Evolutionary conservation across 2,113 vertebrate species (phyloP).

Genomic region (Hylia prasina): DNA sequence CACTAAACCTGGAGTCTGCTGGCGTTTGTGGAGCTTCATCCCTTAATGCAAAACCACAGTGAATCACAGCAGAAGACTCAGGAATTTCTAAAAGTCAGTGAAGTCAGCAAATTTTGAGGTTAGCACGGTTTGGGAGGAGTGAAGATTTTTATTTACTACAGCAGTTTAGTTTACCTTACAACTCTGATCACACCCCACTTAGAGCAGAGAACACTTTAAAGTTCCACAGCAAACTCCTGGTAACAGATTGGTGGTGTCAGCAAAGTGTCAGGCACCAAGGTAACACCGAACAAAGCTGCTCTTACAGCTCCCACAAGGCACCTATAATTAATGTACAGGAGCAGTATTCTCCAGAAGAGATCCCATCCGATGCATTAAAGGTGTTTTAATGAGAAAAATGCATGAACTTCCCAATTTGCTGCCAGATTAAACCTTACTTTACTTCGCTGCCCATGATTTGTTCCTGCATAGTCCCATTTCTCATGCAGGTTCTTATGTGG

Average conservation of each 20-base stretch:
- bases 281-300: background rate
- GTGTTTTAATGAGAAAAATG: background rate
- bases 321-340: slow-evolving; percentile 25
- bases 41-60: background rate
- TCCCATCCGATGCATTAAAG: background rate
- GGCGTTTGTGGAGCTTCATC: background rate
- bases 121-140: background rate
- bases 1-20: background rate
- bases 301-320: background rate
- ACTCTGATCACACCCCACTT: background rate
- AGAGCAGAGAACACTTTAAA: background rate
- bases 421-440: slow-evolving; percentile 12
- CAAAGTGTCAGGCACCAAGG: background rate
- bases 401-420: background rate
- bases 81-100: background rate
- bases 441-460: background rate
- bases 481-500: background rate
- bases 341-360: background rate
- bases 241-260: background rate
- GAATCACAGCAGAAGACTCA: background rate
- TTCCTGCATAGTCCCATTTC: background rate
- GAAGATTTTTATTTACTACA: background rate
- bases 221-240: background rate
- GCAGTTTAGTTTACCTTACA: background rate
- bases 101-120: background rate